These are phyloP conservation scores for Malacoctenus gilli DNA, from an alignment of 2,797 vertebrate species.

Conservation along the genomic window DNA sequence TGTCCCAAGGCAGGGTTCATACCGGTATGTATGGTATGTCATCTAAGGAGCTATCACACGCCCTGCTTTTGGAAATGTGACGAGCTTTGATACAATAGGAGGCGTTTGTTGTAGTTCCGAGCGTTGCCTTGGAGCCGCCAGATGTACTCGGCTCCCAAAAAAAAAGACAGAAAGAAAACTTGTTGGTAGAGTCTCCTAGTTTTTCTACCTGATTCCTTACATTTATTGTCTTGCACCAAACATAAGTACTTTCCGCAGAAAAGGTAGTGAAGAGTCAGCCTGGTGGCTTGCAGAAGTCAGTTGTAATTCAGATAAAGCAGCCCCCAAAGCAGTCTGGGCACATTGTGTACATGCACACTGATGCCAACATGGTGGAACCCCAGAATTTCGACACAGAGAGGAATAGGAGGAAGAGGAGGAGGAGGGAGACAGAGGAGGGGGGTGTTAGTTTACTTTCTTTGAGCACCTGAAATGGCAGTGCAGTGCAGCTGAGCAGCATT, in stretches of 20 bases:
- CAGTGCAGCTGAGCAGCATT: slow-evolving; percentile 21
- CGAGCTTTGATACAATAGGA: slow-evolving; percentile 1
- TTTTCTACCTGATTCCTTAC: slow-evolving; percentile 35
- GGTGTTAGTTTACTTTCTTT: slow-evolving; percentile 40
- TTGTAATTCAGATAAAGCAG: slow-evolving; percentile 63
- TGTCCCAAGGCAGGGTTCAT: slow-evolving; percentile 14
- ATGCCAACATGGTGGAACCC: slow-evolving; percentile 65
- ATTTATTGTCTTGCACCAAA: slow-evolving; percentile 8
- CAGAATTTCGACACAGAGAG: slow-evolving; percentile 47
- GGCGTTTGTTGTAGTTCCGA: slow-evolving; percentile 8
- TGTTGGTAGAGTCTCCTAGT: slow-evolving; percentile 20
- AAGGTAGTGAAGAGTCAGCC: slow-evolving; percentile 49
- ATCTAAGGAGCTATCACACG: slow-evolving; percentile 20
- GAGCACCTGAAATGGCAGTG: slow-evolving; percentile 63
- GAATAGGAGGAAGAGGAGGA: slow-evolving; percentile 1
- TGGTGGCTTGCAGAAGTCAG: no score
- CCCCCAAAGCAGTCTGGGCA: slow-evolving; percentile 61
- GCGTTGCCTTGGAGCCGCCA: slow-evolving; percentile 3
- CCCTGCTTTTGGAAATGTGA: slow-evolving; percentile 9
- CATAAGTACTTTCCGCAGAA: slow-evolving; percentile 27
- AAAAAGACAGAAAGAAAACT: slow-evolving; percentile 21
- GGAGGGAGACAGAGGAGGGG: not conserved
- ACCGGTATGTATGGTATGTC: not conserved
- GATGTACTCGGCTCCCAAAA: slow-evolving; percentile 6
- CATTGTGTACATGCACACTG: slow-evolving; percentile 55